These are phyloP conservation scores for Pocillopora damicornis DNA, from an alignment of 64 coral and sea anemone genomes.

Conservation along the genomic window DNA sequence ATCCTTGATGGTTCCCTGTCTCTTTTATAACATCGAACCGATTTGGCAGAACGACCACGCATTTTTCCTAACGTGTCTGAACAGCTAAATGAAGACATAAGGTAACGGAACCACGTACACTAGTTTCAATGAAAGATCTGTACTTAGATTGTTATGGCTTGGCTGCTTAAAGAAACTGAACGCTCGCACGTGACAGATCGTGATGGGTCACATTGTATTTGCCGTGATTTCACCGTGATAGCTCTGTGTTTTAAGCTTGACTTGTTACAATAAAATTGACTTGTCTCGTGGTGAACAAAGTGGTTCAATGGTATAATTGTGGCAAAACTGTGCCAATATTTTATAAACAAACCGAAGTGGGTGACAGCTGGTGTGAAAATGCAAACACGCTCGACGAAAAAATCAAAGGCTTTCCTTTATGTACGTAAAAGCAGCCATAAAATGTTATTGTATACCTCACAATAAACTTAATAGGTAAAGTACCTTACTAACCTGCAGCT, in stretches of 20 bases:
- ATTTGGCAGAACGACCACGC: conserved; percentile 27
- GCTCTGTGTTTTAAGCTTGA: conserved; percentile 42
- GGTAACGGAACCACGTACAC: background rate
- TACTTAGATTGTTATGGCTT: background rate
- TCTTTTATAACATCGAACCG: conserved; percentile 29
- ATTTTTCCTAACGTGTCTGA: background rate
- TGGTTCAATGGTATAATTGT: conserved; percentile 51
- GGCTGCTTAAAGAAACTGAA: conserved; percentile 17
- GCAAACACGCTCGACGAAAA: too few species aligned
- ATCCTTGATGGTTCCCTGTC: conserved; percentile 52
- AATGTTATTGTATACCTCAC: too few species aligned
- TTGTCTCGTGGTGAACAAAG: conserved; percentile 49
- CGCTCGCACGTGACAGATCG: conserved; percentile 6
- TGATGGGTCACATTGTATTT: conserved; percentile 33
- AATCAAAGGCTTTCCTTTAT: too few species aligned
- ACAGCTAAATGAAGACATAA: background rate
- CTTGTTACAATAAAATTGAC: conserved; percentile 48
- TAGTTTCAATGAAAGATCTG: conserved; percentile 8
- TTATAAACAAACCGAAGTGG: conserved; percentile 30
- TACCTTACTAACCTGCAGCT: too few species aligned
- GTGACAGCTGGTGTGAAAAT: too few species aligned
- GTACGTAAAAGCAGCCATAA: too few species aligned
- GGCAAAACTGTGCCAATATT: conserved; percentile 28
- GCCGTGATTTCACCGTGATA: conserved; percentile 57
- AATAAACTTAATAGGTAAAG: too few species aligned